Conservation (phyloP, 2,113 vertebrate species). For the Oxyruncus cristatus region DNA sequence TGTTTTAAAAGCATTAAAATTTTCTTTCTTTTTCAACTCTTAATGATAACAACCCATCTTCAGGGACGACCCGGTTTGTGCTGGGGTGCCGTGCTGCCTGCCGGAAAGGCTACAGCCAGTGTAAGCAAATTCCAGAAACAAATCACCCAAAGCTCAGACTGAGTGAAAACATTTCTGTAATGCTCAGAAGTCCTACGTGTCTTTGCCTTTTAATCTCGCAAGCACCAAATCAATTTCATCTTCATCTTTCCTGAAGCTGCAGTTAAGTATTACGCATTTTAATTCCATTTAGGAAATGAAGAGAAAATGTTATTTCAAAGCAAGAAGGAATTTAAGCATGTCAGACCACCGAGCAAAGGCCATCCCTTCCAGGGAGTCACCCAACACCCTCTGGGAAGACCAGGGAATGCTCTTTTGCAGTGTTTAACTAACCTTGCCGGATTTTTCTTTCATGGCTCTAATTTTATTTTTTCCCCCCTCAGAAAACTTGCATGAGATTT, state of each 20-base stretch:
- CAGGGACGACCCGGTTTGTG: not conserved
- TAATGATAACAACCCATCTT: not conserved
- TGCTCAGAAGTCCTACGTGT: not conserved
- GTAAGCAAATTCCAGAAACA: not conserved
- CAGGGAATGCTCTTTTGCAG: not conserved
- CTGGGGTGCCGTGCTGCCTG: not conserved
- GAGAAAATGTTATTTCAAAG: not conserved
- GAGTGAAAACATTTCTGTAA: not conserved
- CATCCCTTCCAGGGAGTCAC: not conserved
- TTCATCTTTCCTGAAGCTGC: not conserved
- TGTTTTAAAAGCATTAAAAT: not conserved
- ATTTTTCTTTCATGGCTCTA: not conserved
- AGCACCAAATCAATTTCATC: not conserved
- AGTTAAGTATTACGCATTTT: not conserved
- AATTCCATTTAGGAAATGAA: not conserved
- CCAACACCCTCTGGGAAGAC: not conserved
- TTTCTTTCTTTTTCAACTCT: not conserved
- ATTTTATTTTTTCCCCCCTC: not conserved
- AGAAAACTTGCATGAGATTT: not conserved
- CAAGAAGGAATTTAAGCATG: not conserved
- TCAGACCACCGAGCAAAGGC: fast-evolving
- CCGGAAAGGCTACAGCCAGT: not conserved
- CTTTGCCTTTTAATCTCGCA: not conserved
- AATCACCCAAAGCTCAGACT: not conserved
- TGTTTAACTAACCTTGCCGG: not conserved